Evolutionary conservation across 2,888 invertebrate species (phyloP), one percentile per base, ranked within the genome.

Genomic region (Pammene aurita): DNA sequence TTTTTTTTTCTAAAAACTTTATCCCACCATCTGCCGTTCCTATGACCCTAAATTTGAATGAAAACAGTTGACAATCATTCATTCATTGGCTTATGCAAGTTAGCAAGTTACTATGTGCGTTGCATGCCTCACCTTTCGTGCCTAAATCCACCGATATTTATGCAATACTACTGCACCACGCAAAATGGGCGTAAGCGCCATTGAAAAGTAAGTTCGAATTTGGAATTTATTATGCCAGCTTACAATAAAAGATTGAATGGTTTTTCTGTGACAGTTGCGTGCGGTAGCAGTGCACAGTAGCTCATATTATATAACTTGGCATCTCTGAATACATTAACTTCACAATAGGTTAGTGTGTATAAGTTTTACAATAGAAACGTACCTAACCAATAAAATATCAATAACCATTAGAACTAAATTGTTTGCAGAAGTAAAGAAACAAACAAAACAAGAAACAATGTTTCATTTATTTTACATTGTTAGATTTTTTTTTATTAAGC

Each of bases 91-190:
- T 69, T 65, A 60, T 44, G 55, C 16, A 69, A 69, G 16, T 52
- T 14, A 64, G 44, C 10, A 41, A n/a, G n/a, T n/a, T n/a, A n/a
- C n/a, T n/a, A 42, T 69, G 48, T 60, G 44, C 46, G 44, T 68
- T 64, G 63, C 68, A 68, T 54, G 46, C 38, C 54, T 69, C 64
- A 42, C 68, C 52, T 58, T 63, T 64, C 57, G 14, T 52, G 38
- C 44, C 44, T 44, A 55, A 55, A 64, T 54, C 64, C 64, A 68
- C 52, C 44, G 48, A 65, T 46, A 60, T 69, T 60, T 65, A 65
- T 55, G 65, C 58, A 65, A 69, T 64, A 46, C 11, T 26, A 10
- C 35, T 10, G 7, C 9, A 7, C 7, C 14, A 16, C 7, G 48
- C 48, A 9, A 14, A 48, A 48, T 1, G 10, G 9, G 7, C 10